These are phyloP conservation scores for Meandrusa payeni DNA, from an alignment of 2,888 invertebrate species.

Conservation along the genomic window DNA sequence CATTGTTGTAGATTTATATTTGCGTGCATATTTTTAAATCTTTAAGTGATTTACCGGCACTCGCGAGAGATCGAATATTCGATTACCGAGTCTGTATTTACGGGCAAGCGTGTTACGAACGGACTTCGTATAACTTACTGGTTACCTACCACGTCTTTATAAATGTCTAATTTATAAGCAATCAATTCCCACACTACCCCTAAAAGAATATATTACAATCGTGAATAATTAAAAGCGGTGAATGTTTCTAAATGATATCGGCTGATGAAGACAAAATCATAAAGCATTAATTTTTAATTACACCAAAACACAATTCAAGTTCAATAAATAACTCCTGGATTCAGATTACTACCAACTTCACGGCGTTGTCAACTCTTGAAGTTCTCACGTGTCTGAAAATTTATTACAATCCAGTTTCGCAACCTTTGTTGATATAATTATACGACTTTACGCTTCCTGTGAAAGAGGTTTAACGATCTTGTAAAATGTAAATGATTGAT, in stretches of 20 bases:
- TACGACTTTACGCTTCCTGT: constrained; percentile 18
- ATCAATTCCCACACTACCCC: constrained; percentile 8
- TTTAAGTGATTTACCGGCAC: constrained; percentile 4
- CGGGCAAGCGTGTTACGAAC: constrained; percentile 51
- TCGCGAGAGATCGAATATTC: constrained; percentile 30
- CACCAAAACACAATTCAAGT: constrained; percentile 7
- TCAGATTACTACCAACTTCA: not conserved
- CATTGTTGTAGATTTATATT: no score
- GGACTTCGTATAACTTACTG: constrained; percentile 48
- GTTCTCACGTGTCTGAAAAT: constrained; percentile 12
- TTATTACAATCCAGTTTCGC: constrained; percentile 16
- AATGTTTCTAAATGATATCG: not conserved
- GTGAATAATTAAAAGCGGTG: constrained; percentile 1
- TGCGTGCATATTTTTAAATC: no score
- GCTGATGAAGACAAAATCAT: constrained; percentile 7
- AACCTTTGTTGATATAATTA: constrained; percentile 11
- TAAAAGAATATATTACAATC: constrained; percentile 6
- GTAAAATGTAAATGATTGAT: constrained; percentile 28
- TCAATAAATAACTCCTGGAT: constrained; percentile 4
- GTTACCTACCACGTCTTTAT: no score
- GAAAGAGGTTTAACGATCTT: constrained; percentile 30
- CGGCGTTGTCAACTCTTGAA: not conserved
- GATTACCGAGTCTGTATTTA: constrained; percentile 56
- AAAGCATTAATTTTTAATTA: constrained; percentile 14
- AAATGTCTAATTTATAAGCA: constrained; percentile 4